Evolutionary conservation across 2,888 invertebrate species (phyloP).

Genomic region (Uropetala carovei): DNA sequence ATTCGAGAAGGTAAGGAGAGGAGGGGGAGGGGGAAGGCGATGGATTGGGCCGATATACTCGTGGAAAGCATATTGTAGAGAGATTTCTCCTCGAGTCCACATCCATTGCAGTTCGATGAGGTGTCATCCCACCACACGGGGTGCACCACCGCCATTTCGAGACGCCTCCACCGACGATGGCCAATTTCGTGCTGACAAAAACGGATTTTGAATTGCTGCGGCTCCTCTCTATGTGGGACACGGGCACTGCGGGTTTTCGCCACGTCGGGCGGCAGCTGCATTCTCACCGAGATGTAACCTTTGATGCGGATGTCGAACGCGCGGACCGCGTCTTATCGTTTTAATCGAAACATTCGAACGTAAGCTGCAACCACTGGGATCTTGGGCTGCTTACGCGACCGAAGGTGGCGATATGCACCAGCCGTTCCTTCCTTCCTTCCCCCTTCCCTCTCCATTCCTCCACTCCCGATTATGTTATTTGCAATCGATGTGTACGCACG

Average conservation of each 20-base stretch:
- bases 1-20: not conserved
- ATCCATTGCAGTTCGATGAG: not conserved
- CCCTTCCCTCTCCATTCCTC: too few relatives aligned
- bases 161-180: not conserved
- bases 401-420: too few relatives aligned
- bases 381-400: too few relatives aligned
- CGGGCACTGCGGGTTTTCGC: not conserved
- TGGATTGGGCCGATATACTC: not conserved
- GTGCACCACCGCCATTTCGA: not conserved
- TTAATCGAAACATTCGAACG: not conserved
- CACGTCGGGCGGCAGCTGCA: not conserved
- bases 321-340: too few relatives aligned
- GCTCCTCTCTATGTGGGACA: not conserved
- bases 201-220: slow-evolving; percentile 8
- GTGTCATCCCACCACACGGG: not conserved
- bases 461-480: too few relatives aligned
- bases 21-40: not conserved
- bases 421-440: too few relatives aligned
- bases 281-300: not conserved
- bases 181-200: slow-evolving; percentile 27
- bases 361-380: too few relatives aligned
- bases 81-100: not conserved
- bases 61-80: not conserved
- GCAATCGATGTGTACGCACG: too few relatives aligned
- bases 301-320: too few relatives aligned